Evolutionary conservation across 2,797 vertebrate genomes (phyloP).

Genomic region (Lindbergichthys nudifrons): DNA sequence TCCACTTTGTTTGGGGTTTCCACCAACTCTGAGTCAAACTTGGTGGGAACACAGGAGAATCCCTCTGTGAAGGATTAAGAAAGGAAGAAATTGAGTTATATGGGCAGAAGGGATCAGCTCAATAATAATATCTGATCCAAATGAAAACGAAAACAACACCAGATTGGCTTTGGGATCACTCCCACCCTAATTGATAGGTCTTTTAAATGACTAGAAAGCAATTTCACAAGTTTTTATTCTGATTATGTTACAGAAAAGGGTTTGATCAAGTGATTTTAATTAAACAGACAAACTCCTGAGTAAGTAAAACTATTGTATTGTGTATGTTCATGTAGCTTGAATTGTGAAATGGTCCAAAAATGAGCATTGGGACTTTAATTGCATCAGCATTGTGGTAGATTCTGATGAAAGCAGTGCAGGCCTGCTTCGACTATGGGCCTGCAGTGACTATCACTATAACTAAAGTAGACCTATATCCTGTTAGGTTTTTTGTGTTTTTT

Average conservation of each 20-base stretch:
- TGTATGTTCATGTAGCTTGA: background rate
- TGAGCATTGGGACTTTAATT: background rate
- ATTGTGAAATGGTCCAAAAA: background rate
- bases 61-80: conserved; percentile 69
- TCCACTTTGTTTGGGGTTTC: conserved; percentile 81
- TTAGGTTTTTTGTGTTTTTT: background rate
- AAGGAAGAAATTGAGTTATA: background rate
- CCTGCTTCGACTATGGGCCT: background rate
- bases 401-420: background rate
- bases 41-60: conserved; percentile 84
- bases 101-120: background rate
- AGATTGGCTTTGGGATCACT: background rate
- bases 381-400: background rate
- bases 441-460: background rate
- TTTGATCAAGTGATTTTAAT: no score
- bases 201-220: background rate
- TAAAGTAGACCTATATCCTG: background rate
- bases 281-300: no score
- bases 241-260: background rate
- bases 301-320: background rate
- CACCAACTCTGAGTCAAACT: conserved; percentile 82
- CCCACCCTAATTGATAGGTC: background rate
- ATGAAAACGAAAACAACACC: background rate
- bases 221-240: background rate
- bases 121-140: conserved; percentile 4